These are phyloP conservation scores for Caenorhabditis briggsae DNA, from an alignment of 1,140 invertebrate genomes.

Conservation along the genomic window DNA sequence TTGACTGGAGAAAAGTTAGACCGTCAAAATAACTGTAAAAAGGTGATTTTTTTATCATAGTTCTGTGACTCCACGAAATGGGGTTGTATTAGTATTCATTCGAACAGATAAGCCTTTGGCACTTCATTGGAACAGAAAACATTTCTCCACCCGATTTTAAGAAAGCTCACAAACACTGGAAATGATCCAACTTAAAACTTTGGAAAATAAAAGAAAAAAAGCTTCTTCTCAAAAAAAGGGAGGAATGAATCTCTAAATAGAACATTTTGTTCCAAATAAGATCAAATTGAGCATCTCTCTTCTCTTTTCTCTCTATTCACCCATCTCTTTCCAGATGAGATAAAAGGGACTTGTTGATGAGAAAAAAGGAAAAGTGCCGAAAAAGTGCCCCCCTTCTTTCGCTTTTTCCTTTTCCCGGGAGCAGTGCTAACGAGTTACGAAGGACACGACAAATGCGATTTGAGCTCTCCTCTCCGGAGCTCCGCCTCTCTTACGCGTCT, in stretches of 20 bases:
- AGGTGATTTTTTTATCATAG: too few species aligned
- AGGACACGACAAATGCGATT: constrained; percentile 32
- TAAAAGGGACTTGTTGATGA: constrained; percentile 44
- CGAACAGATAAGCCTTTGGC: too few species aligned
- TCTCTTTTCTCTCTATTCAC: not conserved
- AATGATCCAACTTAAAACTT: not conserved
- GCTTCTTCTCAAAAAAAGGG: not conserved
- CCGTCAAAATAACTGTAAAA: too few species aligned
- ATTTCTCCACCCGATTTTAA: too few species aligned
- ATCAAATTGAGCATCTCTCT: constrained; percentile 41
- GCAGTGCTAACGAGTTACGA: constrained; percentile 41
- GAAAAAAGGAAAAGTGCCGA: constrained; percentile 50
- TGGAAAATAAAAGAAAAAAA: not conserved
- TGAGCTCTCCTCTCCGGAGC: not conserved
- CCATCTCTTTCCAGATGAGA: not conserved
- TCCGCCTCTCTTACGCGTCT: not conserved
- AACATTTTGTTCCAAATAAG: constrained; percentile 40
- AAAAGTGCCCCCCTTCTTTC: constrained; percentile 23
- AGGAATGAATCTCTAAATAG: not conserved
- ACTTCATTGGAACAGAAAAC: too few species aligned
- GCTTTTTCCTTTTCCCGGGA: not conserved
- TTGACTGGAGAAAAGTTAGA: too few species aligned
- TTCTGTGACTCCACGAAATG: too few species aligned
- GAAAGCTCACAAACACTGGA: not conserved
- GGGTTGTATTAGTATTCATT: too few species aligned